Evolutionary conservation across 2,888 invertebrate genomes (phyloP).

Genomic region (Papilio demoleus): DNA sequence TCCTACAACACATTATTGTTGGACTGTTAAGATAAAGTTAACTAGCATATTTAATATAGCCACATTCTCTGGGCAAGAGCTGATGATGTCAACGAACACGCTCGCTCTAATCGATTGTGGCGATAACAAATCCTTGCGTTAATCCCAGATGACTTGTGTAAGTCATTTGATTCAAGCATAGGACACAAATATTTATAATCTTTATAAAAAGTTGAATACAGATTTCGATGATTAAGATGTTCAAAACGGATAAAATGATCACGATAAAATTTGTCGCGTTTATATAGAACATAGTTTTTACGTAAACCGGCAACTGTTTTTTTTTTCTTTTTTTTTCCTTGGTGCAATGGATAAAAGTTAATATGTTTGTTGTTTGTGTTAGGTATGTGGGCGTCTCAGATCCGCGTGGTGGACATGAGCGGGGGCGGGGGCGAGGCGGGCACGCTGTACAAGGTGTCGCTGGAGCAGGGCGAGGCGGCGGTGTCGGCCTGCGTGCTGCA

Average conservation of each 20-base stretch:
- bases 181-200: constrained; percentile 60
- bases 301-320: too few species aligned
- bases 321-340: too few species aligned
- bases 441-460: constrained; percentile 89
- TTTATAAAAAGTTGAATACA: too few species aligned
- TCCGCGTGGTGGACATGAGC: constrained; percentile 94
- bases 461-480: constrained; percentile 98
- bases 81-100: constrained; percentile 61
- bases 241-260: too few species aligned
- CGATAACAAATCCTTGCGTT: constrained; percentile 75
- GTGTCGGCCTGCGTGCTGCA: constrained; percentile 93
- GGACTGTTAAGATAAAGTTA: too few species aligned
- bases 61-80: constrained; percentile 83
- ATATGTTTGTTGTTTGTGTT: too few species aligned
- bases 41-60: too few species aligned
- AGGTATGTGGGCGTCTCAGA: constrained; percentile 97
- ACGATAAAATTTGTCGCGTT: too few species aligned
- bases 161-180: constrained; percentile 80
- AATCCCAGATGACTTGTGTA: constrained; percentile 77
- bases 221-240: too few species aligned
- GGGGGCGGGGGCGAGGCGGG: constrained; percentile 83
- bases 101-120: constrained; percentile 81
- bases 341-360: too few species aligned
- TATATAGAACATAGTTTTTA: too few species aligned
- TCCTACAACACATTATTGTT: too few species aligned